Evolutionary conservation across 1,140 invertebrate genomes (phyloP), one percentile per base, ranked within the genome.

Genomic region (Drosophila carrolli): DNA sequence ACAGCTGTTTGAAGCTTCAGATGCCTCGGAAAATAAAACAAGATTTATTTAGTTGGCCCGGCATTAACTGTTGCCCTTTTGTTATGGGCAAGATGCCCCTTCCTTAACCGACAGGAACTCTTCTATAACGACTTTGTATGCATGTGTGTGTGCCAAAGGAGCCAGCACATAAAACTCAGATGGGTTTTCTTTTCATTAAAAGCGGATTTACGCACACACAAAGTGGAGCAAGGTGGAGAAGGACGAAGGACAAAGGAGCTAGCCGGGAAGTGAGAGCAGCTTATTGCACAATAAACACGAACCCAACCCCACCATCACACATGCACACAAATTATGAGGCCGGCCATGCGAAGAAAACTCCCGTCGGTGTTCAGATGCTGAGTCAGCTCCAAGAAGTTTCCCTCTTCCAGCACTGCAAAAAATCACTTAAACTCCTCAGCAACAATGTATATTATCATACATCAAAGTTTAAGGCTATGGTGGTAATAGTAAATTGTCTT

Each of bases 121-220:
- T 56, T 71, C 67, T 56, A 70, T 48, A 71, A 77, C 62, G 73
- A 51, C 67, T 58, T 71, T 68, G 54, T 77, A 59, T 77, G 40
- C 51, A 54, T 43, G 62, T 44, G 48, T 68, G 29, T 43, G 44
- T 32, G 29, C 13, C 58, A 38, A 65, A 67, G 71, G 44, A 63
- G 63, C 74, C 73, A 50, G 38, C 65, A 67, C 70, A 86, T 65
- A 78, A 88, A 89, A 63, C 67, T 67, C 55, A 48, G 72, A 89
- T 84, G 84, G 86, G 84, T 89, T 89, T 89, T 89, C 84, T 89
- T 89, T 89, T 89, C 84, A 89, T 89, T 89, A 89, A 89, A 89
- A 89, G 84, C 84, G 84, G 84, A 89, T 89, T 89, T 89, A 84
- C 84, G 84, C 81, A 84, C 76, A 83, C 67, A 78, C 47, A 79